These are phyloP conservation scores for Acronicta psi DNA, from an alignment of 2,888 invertebrate genomes.

Conservation along the genomic window DNA sequence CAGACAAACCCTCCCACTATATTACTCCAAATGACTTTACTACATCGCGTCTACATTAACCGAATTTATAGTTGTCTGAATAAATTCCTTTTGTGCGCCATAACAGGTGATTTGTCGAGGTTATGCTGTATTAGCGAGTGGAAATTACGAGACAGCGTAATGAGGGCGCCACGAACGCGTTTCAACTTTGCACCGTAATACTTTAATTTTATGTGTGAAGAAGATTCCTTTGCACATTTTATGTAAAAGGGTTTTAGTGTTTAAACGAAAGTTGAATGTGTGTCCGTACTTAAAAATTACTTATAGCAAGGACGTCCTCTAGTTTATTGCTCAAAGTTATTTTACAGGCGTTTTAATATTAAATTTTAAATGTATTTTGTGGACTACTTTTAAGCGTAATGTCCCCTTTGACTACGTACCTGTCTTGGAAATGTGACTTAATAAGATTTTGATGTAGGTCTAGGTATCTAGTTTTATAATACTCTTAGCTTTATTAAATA, in stretches of 20 bases:
- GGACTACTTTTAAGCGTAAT: conserved; percentile 23
- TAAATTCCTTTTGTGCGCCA: conserved; percentile 54
- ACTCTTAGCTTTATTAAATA: no score
- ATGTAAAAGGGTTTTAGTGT: conserved; percentile 60
- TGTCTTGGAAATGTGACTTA: conserved; percentile 17
- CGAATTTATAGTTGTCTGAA: conserved; percentile 55
- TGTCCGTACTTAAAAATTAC: conserved; percentile 56
- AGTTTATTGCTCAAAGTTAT: conserved; percentile 56
- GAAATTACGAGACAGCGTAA: conserved; percentile 72
- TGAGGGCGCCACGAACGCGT: conserved; percentile 59
- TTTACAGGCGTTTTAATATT: conserved; percentile 54
- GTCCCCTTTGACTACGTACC: conserved; percentile 20
- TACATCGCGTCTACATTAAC: conserved; percentile 33
- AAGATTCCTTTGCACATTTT: conserved; percentile 60
- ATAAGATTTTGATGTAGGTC: conserved; percentile 25
- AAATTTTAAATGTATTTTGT: conserved; percentile 45
- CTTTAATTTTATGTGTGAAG: conserved; percentile 62
- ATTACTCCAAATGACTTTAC: conserved; percentile 19
- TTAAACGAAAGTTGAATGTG: conserved; percentile 56
- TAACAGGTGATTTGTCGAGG: conserved; percentile 67
- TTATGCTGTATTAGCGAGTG: conserved; percentile 66
- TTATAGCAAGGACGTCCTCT: conserved; percentile 48
- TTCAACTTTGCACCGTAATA: conserved; percentile 61
- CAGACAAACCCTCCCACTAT: conserved; percentile 16
- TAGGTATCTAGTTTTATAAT: background rate